phyloP scores from a whole-genome alignment of 2,113 vertebrate species.

The Amazona guildingii region DNA sequence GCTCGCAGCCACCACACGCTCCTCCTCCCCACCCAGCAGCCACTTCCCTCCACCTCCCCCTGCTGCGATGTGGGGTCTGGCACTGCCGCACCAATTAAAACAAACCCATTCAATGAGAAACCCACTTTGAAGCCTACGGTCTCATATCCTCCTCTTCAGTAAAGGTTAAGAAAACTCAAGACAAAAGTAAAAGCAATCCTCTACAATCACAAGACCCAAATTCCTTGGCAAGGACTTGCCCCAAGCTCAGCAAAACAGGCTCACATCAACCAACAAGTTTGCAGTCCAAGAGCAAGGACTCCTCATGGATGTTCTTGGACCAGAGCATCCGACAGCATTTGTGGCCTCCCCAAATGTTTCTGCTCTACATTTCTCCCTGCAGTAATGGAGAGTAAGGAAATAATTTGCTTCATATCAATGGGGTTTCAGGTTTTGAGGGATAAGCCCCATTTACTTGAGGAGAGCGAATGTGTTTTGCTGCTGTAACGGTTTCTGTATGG shows the following conservation, averaged over 20 bases:
- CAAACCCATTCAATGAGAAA: neutral
- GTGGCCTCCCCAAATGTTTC: neutral
- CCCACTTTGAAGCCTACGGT: neutral
- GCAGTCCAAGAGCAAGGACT: neutral
- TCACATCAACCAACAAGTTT: accelerated
- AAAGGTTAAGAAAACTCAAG: neutral
- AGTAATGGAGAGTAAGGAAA: neutral
- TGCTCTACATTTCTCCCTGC: neutral
- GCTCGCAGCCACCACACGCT: neutral
- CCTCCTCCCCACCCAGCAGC: neutral
- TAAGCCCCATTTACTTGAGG: neutral
- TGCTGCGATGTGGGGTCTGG: accelerated
- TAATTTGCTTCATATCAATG: neutral
- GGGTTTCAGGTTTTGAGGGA: neutral
- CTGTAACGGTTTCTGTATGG: neutral
- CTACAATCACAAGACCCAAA: neutral
- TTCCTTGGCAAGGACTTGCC: neutral
- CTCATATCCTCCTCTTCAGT: neutral
- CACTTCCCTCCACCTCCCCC: neutral
- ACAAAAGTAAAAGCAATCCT: neutral
- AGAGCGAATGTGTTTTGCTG: neutral
- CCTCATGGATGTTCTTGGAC: neutral
- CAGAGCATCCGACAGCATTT: neutral
- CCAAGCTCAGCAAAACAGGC: neutral
- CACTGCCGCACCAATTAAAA: neutral